Conservation (phyloP, 2,113 vertebrate genomes). For the Menidia beryllina region DNA sequence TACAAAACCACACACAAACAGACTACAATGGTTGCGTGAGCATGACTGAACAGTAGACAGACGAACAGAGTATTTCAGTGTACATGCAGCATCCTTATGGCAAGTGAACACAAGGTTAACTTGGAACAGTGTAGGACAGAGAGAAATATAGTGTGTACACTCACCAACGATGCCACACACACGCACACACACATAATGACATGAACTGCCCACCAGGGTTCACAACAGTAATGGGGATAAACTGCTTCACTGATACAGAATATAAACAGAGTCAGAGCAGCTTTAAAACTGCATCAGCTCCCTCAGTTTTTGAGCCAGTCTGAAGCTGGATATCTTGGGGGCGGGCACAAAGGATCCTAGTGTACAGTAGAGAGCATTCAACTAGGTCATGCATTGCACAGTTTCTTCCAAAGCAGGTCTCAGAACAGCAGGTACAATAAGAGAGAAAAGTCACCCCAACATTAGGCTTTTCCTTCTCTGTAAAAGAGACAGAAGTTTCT, state of each 20-base stretch:
- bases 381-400: conserved; percentile 93
- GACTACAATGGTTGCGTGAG: conserved; percentile 78
- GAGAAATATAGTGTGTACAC: conserved; percentile 51
- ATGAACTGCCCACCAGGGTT: conserved; percentile 52
- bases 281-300: conserved; percentile 35
- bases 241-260: conserved; percentile 74
- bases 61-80: conserved; percentile 47
- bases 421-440: conserved; percentile 54
- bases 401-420: conserved; percentile 79
- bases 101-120: conserved; percentile 54
- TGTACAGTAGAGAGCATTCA: conserved; percentile 81
- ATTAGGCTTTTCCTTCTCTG: conserved; percentile 50
- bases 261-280: conserved; percentile 51
- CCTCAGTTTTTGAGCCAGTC: conserved; percentile 59
- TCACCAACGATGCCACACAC: conserved; percentile 65
- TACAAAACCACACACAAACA: conserved; percentile 70
- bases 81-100: conserved; percentile 49
- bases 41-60: conserved; percentile 44
- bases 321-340: conserved; percentile 33
- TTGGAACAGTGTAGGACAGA: conserved; percentile 59
- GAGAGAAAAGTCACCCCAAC: conserved; percentile 52
- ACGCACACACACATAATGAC: conserved; percentile 33
- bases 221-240: conserved; percentile 72
- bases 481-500: conserved; percentile 50
- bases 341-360: conserved; percentile 16